Evolutionary conservation across 1,140 invertebrate genomes (phyloP), one percentile per base, ranked within the genome.

Genomic region (Diorhabda elongata): DNA sequence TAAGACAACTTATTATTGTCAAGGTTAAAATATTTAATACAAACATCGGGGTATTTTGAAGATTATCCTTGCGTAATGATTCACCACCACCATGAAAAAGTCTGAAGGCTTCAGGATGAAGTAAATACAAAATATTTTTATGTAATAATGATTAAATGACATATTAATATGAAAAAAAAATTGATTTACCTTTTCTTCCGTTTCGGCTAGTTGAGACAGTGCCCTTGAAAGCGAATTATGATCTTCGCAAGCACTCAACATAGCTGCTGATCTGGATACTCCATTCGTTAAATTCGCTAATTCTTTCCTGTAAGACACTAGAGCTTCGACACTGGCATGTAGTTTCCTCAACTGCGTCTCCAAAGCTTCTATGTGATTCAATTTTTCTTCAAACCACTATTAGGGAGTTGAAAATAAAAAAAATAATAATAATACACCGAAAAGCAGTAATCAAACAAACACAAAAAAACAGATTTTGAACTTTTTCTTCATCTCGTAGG

Each of bases 381-480:
- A 90, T 78, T 96, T 97, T 79, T 99, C 96, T 81, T 99, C 97
- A 84, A 99, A 99, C 98, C 98, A 99, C 94, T 98, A 82, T 5
- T 26, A 26, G 26, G 26, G 26, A 26, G 26, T 26, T 26, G 26
- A 26, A 26, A 26, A 26, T 26, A 26, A 26, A 26, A 26, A 26
- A 26, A 26, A 26, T n/a, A n/a, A 26, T 26, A 26, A 26, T 26
- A 26, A 26, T 26, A 26, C 26, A 26, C 26, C 26, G 26, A 26
- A 26, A 61, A 61, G 41, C 26, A 61, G 2, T 42, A 8, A 7
- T 8, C 6, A 42, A 61, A 61, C 7, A 61, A 61, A 61, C 41
- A 42, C 26, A n/a, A 6, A 56, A 6, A 56, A 7, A 6, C n/a
- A 56, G n/a, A 56, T 26, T 26, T 26, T 26, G 26, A 26, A 26